phyloP scores from a whole-genome alignment of 2,888 invertebrate genomes.

The Trachelus troglodyta region DNA sequence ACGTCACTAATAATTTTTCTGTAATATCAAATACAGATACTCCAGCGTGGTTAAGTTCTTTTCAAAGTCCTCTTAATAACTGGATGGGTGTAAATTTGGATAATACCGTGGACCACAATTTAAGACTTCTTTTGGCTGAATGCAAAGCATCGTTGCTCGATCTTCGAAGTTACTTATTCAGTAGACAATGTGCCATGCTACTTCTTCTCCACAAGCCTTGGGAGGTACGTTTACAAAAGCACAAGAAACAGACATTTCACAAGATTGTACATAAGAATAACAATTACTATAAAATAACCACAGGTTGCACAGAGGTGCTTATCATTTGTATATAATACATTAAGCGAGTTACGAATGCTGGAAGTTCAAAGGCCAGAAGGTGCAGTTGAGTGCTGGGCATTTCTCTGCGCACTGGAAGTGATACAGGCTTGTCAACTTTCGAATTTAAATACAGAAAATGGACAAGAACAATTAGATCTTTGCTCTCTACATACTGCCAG shows the following conservation, averaged over 20 bases:
- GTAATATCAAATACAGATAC: slow-evolving; percentile 70
- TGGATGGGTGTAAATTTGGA: slow-evolving; percentile 80
- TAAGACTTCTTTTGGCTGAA: slow-evolving; percentile 61
- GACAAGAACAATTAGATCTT: slow-evolving; percentile 69
- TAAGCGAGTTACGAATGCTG: slow-evolving; percentile 85
- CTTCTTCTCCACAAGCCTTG: slow-evolving; percentile 79
- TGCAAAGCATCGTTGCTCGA: slow-evolving; percentile 81
- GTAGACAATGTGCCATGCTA: slow-evolving; percentile 90
- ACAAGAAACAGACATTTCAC: not conserved
- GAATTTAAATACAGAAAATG: slow-evolving; percentile 74
- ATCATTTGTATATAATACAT: slow-evolving; percentile 89
- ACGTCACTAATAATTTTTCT: not conserved
- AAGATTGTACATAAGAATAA: not conserved
- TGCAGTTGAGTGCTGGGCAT: slow-evolving; percentile 92
- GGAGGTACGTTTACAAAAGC: slow-evolving; percentile 72
- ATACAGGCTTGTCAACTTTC: slow-evolving; percentile 81
- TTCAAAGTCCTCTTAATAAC: slow-evolving; percentile 81
- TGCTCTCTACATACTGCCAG: slow-evolving; percentile 89
- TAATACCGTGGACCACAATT: slow-evolving; percentile 71
- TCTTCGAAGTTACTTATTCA: slow-evolving; percentile 92
- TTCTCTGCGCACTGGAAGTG: slow-evolving; percentile 90
- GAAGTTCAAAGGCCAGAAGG: slow-evolving; percentile 85
- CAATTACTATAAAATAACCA: not conserved
- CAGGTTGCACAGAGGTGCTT: slow-evolving; percentile 89
- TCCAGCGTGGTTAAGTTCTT: slow-evolving; percentile 86